These are phyloP conservation scores for Eristalis pertinax DNA, from an alignment of 2,888 invertebrate species.

Conservation along the genomic window DNA sequence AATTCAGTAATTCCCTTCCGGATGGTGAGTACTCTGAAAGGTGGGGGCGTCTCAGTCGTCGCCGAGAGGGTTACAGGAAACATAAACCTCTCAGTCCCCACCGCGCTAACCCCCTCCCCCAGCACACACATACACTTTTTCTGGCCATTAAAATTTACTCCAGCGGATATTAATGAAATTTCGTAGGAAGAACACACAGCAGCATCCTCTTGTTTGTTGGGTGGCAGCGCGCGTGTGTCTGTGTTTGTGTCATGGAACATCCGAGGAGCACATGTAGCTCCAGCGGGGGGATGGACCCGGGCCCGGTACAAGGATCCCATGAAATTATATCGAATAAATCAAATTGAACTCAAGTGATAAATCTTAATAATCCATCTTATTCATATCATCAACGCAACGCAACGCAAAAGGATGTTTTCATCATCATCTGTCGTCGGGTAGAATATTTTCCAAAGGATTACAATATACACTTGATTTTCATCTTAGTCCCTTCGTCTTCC, in stretches of 20 bases:
- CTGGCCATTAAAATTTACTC: conserved; percentile 64
- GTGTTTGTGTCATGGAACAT: not conserved
- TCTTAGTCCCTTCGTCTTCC: conserved; percentile 43
- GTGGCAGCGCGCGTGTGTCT: no score
- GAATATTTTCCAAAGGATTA: conserved; percentile 72
- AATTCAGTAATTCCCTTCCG: conserved; percentile 63
- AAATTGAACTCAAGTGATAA: conserved; percentile 72
- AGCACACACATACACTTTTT: conserved; percentile 21
- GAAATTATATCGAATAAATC: conserved; percentile 67
- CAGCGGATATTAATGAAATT: conserved; percentile 69
- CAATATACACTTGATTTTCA: conserved; percentile 69
- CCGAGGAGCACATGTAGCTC: not conserved
- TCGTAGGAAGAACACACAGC: conserved; percentile 7
- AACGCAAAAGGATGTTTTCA: conserved; percentile 62
- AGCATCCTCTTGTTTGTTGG: not conserved
- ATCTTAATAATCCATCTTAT: conserved; percentile 72
- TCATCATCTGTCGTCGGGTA: conserved; percentile 70
- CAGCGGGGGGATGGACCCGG: not conserved
- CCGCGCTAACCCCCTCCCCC: not conserved
- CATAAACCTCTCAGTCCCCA: conserved; percentile 25
- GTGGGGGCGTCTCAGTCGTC: not conserved
- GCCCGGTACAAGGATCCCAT: conserved; percentile 34
- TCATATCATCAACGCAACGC: conserved; percentile 66
- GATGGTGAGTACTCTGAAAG: conserved; percentile 5
- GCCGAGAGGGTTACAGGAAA: conserved; percentile 17